Conservation (phyloP, 2,888 invertebrate genomes). For the Bembecia ichneumoniformis region DNA sequence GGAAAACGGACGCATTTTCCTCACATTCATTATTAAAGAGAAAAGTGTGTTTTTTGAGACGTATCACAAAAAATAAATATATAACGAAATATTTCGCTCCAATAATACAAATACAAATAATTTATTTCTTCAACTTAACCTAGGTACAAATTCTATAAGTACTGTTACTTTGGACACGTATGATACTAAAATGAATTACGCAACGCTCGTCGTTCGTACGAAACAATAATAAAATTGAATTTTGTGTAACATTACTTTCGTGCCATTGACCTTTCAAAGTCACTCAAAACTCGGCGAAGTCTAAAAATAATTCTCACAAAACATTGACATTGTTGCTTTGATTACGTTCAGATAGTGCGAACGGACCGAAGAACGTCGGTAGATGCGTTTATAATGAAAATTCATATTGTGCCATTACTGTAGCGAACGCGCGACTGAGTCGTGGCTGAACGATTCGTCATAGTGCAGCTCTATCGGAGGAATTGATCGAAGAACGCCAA, state of each 20-base stretch:
- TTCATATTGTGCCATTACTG: not conserved
- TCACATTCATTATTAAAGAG: conserved; percentile 14
- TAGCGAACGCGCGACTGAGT: not conserved
- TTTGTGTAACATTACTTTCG: not conserved
- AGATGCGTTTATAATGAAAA: not conserved
- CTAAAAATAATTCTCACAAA: not conserved
- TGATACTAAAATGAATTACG: no score
- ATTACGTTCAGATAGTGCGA: not conserved
- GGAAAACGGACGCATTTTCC: conserved; percentile 29
- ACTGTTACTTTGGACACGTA: no score
- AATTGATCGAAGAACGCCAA: conserved; percentile 35
- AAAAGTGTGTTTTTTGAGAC: not conserved
- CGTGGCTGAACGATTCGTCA: conserved; percentile 21
- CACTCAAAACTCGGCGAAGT: not conserved
- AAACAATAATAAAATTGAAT: no score
- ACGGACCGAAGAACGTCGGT: no score
- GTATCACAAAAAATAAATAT: not conserved
- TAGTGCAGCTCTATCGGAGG: conserved; percentile 25
- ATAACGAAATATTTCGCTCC: no score
- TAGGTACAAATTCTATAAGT: no score
- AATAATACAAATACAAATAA: no score
- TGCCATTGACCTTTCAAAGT: not conserved
- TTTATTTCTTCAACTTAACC: no score
- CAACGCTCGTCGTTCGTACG: no score
- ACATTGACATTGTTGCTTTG: not conserved